phyloP scores from a whole-genome alignment of 2,888 invertebrate species.

The Drosophila formosana region DNA sequence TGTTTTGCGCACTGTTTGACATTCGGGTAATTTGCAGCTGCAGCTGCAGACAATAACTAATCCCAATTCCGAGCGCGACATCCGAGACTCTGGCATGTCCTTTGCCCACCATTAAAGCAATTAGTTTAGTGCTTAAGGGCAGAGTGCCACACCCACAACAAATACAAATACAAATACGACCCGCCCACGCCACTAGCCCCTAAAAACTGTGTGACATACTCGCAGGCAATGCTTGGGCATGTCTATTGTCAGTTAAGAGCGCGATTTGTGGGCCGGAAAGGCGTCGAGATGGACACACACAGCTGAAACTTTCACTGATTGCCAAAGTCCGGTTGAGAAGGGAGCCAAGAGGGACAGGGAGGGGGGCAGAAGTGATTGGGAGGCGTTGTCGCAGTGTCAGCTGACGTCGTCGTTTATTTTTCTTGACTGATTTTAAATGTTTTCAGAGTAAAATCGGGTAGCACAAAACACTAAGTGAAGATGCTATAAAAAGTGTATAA shows the following conservation, averaged over 20 bases:
- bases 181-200: conserved; percentile 3
- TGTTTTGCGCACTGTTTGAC: conserved; percentile 45
- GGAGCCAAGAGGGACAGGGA: background rate
- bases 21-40: conserved; percentile 53
- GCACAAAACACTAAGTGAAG: background rate
- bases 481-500: background rate
- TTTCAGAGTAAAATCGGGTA: background rate
- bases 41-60: conserved; percentile 8
- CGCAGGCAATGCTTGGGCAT: conserved; percentile 3
- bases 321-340: background rate
- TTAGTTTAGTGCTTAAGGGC: conserved; percentile 19
- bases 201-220: conserved; percentile 11
- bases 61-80: conserved; percentile 1
- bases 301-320: conserved; percentile 16
- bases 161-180: conserved; percentile 14
- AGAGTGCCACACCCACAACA: conserved; percentile 35
- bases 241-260: conserved; percentile 21
- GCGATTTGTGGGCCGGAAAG: conserved; percentile 23
- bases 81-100: background rate
- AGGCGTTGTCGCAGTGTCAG: conserved; percentile 26
- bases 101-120: conserved; percentile 21
- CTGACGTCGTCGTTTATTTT: conserved; percentile 44
- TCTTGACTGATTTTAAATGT: conserved; percentile 15
- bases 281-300: conserved; percentile 28
- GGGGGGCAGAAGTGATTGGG: background rate